Evolutionary conservation across 64 coral and sea anemone genomes (phyloP), one percentile per base, ranked within the genome.

Genomic region (Pachyseris speciosa): DNA sequence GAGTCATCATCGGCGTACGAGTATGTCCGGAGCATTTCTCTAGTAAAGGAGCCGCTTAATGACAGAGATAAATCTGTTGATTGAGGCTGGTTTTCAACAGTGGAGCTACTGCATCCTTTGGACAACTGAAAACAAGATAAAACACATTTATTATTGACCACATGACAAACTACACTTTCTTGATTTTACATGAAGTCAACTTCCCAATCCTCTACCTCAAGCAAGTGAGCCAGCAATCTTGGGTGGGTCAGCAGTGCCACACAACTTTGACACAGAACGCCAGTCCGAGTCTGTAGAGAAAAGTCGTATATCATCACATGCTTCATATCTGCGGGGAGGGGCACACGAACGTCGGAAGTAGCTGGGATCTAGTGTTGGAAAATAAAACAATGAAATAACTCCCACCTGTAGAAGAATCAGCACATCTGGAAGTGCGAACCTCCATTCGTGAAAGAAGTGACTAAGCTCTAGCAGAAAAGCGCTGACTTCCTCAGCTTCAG

Each of bases 171-270:
- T 24, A 8, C 20, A 44, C 8, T 2, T 4, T n/a, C 9, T 3
- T 48, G 58, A 49, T 49, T 51, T 16, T 43, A 5, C 87, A 84
- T 63, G n/a, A n/a, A n/a, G n/a, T n/a, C n/a, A n/a, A n/a, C n/a
- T n/a, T n/a, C n/a, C n/a, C n/a, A n/a, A n/a, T n/a, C n/a, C n/a
- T n/a, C n/a, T n/a, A 99, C 97, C 90, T 99, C 97, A 0, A 99
- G 80, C 19, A 99, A 74, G 87, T 99, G 94, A 73, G 97, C 97
- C 40, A 99, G 90, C 38, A 99, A 69, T 75, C 97, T 94, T 39
- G 94, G 97, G 24, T 91, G 89, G 37, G 93, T 90, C 20, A 99
- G 64, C 15, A 99, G 44, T 28, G 94, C 94, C 37, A 99, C 84
- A 55, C 97, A 99, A 27, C 94, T 95, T 75, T 99, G 89, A 60